These are phyloP conservation scores for Argyresthia albistria DNA, from an alignment of 2,888 invertebrate species.

Conservation along the genomic window DNA sequence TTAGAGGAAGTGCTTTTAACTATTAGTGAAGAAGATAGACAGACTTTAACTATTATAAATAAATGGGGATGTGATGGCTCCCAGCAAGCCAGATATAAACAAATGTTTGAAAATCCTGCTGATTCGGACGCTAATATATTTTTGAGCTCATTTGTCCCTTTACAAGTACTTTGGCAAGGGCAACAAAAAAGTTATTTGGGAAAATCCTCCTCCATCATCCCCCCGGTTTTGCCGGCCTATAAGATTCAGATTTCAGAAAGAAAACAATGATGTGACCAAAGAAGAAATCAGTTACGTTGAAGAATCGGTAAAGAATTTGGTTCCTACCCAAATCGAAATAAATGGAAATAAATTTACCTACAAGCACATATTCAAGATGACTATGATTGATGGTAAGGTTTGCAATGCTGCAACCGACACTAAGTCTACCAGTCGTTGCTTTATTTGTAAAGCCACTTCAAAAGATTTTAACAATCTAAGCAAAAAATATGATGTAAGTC, in stretches of 20 bases:
- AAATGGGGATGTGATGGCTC: no score
- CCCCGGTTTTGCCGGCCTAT: neutral
- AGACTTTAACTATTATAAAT: neutral
- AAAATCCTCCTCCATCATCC: neutral
- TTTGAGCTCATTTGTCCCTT: neutral
- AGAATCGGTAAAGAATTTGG: no score
- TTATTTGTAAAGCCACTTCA: conserved; percentile 1
- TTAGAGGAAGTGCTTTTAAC: neutral
- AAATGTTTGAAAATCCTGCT: neutral
- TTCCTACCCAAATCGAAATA: no score
- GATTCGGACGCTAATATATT: conserved; percentile 2
- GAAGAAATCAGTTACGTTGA: neutral
- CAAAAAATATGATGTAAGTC: no score
- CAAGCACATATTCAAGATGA: conserved; percentile 4
- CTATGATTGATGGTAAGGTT: conserved; percentile 27
- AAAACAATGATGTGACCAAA: neutral
- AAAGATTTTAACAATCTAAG: conserved; percentile 14
- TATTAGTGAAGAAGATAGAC: neutral
- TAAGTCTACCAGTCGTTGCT: conserved; percentile 2
- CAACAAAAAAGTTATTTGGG: neutral
- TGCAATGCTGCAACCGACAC: conserved; percentile 22
- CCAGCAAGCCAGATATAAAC: neutral
- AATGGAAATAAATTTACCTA: no score
- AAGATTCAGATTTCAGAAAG: neutral
- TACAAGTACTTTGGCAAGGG: neutral